Evolutionary conservation across 2,797 vertebrate genomes (phyloP), one percentile per base, ranked within the genome.

Genomic region (Phyllotis vaccarum): DNA sequence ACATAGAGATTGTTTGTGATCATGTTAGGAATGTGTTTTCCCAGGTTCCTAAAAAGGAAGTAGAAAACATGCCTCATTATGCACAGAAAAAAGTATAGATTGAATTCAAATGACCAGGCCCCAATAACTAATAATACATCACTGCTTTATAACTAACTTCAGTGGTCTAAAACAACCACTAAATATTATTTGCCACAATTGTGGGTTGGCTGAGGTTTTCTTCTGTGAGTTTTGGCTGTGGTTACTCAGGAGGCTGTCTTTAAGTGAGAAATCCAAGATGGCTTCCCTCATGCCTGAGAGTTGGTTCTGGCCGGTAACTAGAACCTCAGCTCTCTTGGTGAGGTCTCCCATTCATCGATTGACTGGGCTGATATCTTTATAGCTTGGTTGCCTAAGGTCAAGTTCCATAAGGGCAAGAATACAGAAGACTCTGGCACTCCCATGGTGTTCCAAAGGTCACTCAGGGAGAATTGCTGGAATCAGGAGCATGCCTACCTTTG

Each of bases 51-150:
- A 83, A 24, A 10, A 17, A 52, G 31, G 24, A 40, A 56, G 43
- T 78, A 16, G 7, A 72, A 95, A 94, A 91, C 43, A 40, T 66
- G 19, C 0, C 24, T 93, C 34, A 64, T 70, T 94, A 13, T 60
- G 86, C 3, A 64, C 5, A 80, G 83, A 86, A 96, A 85, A 85
- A 95, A 46, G 46, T 37, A 31, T 22, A 75, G 46, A 89, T 76
- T n/a, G 8, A 76, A 64, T 92, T 54, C 75, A 91, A 90, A 91
- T 66, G 29, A 37, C n/a, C 90, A 92, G n/a, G 27, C 3, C 10
- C 68, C 29, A 76, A 0, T 70, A 52, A 52, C 90, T 37, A 75
- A 70, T 68, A 46, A 64, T 9, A n/a, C 43, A 13, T 56, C 75
- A 79, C 92, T 87, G 3, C 40, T n/a, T 56, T 27, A 89, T 37